phyloP scores from a whole-genome alignment of 2,113 vertebrate genomes.

The Lampris incognitus region DNA sequence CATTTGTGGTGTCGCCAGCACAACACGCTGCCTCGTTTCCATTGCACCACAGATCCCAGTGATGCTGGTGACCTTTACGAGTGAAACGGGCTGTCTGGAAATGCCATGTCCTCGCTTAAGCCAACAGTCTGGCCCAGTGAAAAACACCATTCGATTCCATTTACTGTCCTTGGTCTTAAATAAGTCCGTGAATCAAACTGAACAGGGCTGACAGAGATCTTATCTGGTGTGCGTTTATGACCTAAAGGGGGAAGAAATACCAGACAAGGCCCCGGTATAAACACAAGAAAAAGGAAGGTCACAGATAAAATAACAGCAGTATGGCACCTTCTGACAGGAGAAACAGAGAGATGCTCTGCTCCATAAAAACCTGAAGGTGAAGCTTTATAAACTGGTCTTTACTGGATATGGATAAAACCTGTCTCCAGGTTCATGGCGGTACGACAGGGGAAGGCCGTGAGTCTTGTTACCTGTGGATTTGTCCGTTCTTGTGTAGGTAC shows the following conservation, averaged over 20 bases:
- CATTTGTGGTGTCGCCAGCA: neutral
- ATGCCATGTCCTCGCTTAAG: slow-evolving; percentile 4
- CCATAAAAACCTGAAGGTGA: slow-evolving; percentile 33
- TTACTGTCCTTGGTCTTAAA: neutral
- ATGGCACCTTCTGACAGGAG: neutral
- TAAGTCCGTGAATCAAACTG: neutral
- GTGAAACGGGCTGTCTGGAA: slow-evolving; percentile 21
- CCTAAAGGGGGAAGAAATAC: neutral
- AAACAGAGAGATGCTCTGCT: neutral
- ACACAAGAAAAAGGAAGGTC: neutral
- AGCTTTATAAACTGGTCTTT: slow-evolving; percentile 6
- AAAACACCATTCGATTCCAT: slow-evolving; percentile 1
- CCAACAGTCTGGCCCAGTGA: neutral
- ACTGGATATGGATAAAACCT: neutral
- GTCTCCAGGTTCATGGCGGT: slow-evolving; percentile 11
- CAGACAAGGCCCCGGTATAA: neutral
- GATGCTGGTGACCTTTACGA: slow-evolving; percentile 28
- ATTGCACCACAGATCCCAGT: neutral
- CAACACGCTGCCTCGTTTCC: neutral
- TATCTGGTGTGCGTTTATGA: neutral
- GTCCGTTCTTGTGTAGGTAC: slow-evolving; percentile 96
- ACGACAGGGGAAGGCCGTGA: neutral
- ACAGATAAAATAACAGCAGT: neutral
- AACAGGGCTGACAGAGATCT: neutral
- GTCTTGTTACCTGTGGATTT: slow-evolving; percentile 91